Percentiles rank a stretch among this genome's conserved stretches.
These are phyloP conservation scores for Caenorhabditis sp. DNA, from an alignment of 2,888 invertebrate genomes.

Conservation along the genomic window DNA sequence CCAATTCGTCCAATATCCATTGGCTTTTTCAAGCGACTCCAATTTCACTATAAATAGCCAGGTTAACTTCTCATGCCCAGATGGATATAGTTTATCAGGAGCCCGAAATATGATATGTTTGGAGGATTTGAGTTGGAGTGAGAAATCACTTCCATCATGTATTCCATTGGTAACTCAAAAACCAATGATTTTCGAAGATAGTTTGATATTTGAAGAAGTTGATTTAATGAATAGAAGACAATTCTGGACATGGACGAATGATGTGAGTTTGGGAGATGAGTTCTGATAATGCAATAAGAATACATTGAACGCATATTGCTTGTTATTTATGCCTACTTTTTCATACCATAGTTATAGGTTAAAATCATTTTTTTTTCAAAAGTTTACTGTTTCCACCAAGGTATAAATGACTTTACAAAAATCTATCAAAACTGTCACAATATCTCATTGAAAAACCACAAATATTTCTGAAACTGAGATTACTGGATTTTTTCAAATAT, in stretches of 20 bases:
- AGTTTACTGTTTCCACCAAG: too few relatives aligned
- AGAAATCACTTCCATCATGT: constrained; percentile 6
- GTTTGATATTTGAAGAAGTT: constrained; percentile 12
- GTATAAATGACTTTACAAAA: too few relatives aligned
- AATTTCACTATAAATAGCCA: not conserved
- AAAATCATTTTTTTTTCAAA: too few relatives aligned
- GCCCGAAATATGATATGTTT: not conserved
- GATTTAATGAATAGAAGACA: constrained; percentile 3
- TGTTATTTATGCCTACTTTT: too few relatives aligned
- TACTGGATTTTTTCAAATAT: too few relatives aligned
- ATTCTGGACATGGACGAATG: not conserved
- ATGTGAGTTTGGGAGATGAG: not conserved
- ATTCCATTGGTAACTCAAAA: not conserved
- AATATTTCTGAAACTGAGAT: too few relatives aligned
- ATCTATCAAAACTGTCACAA: too few relatives aligned
- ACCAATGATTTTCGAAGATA: constrained; percentile 14
- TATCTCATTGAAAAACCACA: too few relatives aligned
- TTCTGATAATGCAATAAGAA: too few relatives aligned
- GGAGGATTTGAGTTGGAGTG: not conserved
- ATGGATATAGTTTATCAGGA: not conserved
- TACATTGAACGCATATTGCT: too few relatives aligned
- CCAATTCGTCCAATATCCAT: constrained; percentile 4
- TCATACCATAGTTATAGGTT: too few relatives aligned
- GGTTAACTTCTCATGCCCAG: not conserved
- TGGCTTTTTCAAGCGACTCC: not conserved